A percentile compares a stretch with the other conserved stretches of the same genome.
phyloP scores from a whole-genome alignment of 2,888 invertebrate genomes.

The Zaprionus lineosus region DNA sequence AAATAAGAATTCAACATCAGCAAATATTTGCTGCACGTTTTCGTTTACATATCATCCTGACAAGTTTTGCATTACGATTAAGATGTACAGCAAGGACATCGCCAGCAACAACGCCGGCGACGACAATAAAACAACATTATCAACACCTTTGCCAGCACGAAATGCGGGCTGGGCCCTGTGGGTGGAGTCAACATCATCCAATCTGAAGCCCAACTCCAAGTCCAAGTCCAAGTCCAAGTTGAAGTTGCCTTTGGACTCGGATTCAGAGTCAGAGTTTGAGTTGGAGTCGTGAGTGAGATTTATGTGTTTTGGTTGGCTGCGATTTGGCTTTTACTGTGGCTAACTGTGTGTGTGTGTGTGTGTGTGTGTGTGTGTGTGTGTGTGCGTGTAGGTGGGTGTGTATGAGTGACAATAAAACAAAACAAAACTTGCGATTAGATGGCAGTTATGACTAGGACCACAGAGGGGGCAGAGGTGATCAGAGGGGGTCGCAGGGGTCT shows the following conservation, averaged over 20 bases:
- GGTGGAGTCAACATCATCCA: conserved; percentile 30
- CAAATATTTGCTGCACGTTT: conserved; percentile 77
- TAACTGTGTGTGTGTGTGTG: too few species aligned
- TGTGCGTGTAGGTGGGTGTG: conserved; percentile 3
- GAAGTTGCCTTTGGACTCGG: too few species aligned
- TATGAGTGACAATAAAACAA: conserved; percentile 74
- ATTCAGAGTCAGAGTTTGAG: conserved; percentile 20
- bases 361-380: neutral
- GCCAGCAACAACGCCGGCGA: conserved; percentile 7
- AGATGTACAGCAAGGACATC: conserved; percentile 66
- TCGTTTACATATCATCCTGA: conserved; percentile 76
- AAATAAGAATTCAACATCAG: conserved; percentile 55
- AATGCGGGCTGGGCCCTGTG: conserved; percentile 23
- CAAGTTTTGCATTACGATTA: conserved; percentile 78
- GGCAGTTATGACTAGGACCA: conserved; percentile 54
- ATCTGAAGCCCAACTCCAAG: conserved; percentile 26
- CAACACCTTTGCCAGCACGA: conserved; percentile 63
- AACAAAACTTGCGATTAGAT: conserved; percentile 77
- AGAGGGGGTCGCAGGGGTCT: neutral
- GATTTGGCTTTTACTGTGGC: conserved; percentile 40
- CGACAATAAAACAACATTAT: conserved; percentile 65
- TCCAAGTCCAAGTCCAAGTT: neutral
- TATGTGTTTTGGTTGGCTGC: conserved; percentile 77
- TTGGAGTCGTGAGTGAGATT: conserved; percentile 73
- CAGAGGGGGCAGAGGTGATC: conserved; percentile 7